Evolutionary conservation across 2,888 invertebrate genomes (phyloP), one percentile per base, ranked within the genome.

Genomic region (Hoplodrina blanda): DNA sequence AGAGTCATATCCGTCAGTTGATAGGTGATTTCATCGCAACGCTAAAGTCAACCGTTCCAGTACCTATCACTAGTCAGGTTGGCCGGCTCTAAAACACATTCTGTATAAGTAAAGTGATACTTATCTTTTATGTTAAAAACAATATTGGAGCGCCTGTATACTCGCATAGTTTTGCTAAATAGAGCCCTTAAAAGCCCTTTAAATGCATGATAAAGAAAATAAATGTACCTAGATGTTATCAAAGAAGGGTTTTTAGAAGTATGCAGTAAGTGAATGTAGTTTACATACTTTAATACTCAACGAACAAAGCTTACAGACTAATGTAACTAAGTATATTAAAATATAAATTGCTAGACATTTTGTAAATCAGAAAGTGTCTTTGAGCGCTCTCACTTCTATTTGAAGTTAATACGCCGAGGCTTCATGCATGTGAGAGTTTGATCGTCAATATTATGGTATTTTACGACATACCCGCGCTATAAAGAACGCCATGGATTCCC

Each of bases 181-280:
- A 66, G 60, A 77, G 37, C 66, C 57, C 52, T 49, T 61, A 67
- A 57, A 54, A 64, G 67, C 63, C 73, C 63, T 72, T 78, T 63
- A n/a, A 37, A 72, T 72, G 50, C 72, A 78, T 63, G 63, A 81
- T 72, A 78, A 81, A 78, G 82, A 78, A 78, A 78, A 67, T 64
- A 81, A 81, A 81, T 78, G 49, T 67, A 8, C 41, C 11, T 13
- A 70, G 65, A 70, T 67, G 17, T 66, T 71, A 65, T 75, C 65
- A 66, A 71, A 66, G 46, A 63, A 67, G 64, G 60, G 56, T 41
- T 54, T 76, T 65, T 19, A 61, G 19, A 56, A 61, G 52, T 56
- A 63, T 76, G 62, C 49, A 63, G 46, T 61, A 62, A 54, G n/a
- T 30, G 54, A 37, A 54, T 57, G 19, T 63, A 20, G 55, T 69